These are phyloP conservation scores for Caranx ignobilis DNA, from an alignment of 2,113 vertebrate species.

Conservation along the genomic window DNA sequence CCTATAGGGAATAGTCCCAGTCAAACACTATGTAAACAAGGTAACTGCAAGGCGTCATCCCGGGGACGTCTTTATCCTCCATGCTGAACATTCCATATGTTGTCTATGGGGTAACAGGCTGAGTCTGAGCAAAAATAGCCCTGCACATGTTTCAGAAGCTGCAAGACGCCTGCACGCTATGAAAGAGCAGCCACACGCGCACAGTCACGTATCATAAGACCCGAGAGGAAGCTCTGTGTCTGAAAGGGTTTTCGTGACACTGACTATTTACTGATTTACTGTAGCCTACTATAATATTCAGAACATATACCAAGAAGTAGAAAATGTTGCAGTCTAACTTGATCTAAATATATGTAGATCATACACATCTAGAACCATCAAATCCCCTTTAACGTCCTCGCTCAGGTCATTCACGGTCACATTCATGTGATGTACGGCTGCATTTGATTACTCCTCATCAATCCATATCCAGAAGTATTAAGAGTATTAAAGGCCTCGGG, in stretches of 20 bases:
- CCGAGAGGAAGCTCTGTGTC: background rate
- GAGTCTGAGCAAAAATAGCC: slow-evolving; percentile 20
- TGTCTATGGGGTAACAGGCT: background rate
- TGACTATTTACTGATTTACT: background rate
- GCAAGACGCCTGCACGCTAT: slow-evolving; percentile 15
- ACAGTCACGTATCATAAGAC: background rate
- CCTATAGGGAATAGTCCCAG: background rate
- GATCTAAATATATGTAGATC: background rate
- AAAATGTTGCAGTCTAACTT: background rate
- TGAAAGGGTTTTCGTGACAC: background rate
- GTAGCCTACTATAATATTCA: background rate
- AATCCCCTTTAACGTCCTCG: slow-evolving; percentile 5
- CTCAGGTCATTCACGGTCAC: slow-evolving; percentile 5
- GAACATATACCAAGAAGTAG: background rate
- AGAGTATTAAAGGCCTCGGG: slow-evolving; percentile 23
- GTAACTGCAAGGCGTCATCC: background rate
- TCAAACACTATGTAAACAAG: background rate
- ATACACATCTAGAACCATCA: slow-evolving; percentile 5
- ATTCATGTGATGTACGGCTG: background rate
- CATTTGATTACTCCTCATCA: slow-evolving; percentile 31
- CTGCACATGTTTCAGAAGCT: background rate
- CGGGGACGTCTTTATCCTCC: background rate
- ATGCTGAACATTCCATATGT: background rate
- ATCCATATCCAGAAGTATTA: slow-evolving; percentile 22
- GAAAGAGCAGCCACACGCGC: background rate